These are phyloP conservation scores for Drosophila koepferae DNA, from an alignment of 2,888 invertebrate species.

Conservation along the genomic window DNA sequence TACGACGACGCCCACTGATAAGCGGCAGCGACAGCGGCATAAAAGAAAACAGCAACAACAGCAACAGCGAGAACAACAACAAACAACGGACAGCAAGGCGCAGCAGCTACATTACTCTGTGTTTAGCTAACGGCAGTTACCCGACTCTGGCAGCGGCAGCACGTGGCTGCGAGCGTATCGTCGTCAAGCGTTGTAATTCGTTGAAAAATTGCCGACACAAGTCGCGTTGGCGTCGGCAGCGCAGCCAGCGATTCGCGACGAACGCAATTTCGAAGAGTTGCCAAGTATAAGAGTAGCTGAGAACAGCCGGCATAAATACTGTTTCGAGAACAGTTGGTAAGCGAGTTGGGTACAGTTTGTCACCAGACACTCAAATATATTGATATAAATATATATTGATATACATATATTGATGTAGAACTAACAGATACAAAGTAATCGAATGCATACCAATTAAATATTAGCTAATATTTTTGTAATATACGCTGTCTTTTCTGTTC, in stretches of 20 bases:
- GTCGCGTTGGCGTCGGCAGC: slow-evolving; percentile 70
- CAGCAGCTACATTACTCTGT: slow-evolving; percentile 15
- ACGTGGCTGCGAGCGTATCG: slow-evolving; percentile 45
- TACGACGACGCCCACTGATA: slow-evolving; percentile 58
- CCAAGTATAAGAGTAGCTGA: slow-evolving; percentile 6
- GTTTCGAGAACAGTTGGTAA: slow-evolving; percentile 30
- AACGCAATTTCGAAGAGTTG: slow-evolving; percentile 22
- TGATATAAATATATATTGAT: too few species aligned
- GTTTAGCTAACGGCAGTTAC: slow-evolving; percentile 36
- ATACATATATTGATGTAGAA: not conserved
- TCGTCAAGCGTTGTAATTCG: slow-evolving; percentile 79
- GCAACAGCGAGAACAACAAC: slow-evolving; percentile 3
- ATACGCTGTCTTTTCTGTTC: not conserved
- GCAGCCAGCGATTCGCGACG: slow-evolving; percentile 47
- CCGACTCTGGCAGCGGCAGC: slow-evolving; percentile 30
- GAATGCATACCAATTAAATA: not conserved
- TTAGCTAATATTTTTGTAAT: not conserved
- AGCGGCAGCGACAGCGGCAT: slow-evolving; percentile 32
- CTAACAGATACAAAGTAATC: not conserved
- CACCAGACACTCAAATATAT: too few species aligned
- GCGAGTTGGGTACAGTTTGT: slow-evolving; percentile 1
- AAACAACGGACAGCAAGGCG: slow-evolving; percentile 11
- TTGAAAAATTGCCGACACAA: slow-evolving; percentile 55
- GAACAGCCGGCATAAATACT: slow-evolving; percentile 37
- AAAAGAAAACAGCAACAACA: slow-evolving; percentile 8